These are phyloP conservation scores for Cossypha dichroa DNA, from an alignment of 2,797 vertebrate species.

Conservation along the genomic window DNA sequence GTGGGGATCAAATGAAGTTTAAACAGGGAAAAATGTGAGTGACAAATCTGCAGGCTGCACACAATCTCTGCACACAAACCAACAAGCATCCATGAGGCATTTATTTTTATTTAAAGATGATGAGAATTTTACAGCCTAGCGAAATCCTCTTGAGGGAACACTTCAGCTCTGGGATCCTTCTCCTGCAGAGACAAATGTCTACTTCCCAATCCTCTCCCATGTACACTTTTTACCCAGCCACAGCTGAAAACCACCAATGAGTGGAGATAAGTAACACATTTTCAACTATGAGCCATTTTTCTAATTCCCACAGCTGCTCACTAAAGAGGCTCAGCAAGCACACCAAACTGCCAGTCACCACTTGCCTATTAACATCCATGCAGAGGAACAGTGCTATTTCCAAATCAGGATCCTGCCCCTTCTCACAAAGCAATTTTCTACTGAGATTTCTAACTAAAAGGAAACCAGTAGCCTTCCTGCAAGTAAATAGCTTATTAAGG, in stretches of 20 bases:
- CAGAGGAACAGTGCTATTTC: constrained; percentile 17
- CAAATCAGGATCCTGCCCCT: background rate
- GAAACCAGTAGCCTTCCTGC: constrained; percentile 53
- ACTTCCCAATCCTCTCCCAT: background rate
- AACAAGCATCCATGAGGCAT: background rate
- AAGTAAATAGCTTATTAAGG: constrained; percentile 72
- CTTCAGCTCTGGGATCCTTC: background rate
- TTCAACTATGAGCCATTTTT: background rate
- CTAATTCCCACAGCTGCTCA: background rate
- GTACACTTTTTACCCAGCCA: background rate
- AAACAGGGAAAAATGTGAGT: background rate
- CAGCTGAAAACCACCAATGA: background rate
- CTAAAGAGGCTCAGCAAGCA: background rate
- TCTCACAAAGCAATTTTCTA: constrained; percentile 54
- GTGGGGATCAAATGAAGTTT: background rate
- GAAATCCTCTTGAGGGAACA: background rate
- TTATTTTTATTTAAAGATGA: constrained; percentile 11
- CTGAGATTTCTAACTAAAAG: constrained; percentile 18
- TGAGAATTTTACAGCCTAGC: constrained; percentile 3
- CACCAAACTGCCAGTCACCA: background rate
- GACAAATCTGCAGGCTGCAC: background rate
- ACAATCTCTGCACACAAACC: background rate
- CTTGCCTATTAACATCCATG: background rate
- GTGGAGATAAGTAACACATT: background rate
- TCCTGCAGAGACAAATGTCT: rapidly evolving